Base-by-base conservation (phyloP, 2,113 vertebrate genomes). In the Saimiri boliviensis region DNA sequence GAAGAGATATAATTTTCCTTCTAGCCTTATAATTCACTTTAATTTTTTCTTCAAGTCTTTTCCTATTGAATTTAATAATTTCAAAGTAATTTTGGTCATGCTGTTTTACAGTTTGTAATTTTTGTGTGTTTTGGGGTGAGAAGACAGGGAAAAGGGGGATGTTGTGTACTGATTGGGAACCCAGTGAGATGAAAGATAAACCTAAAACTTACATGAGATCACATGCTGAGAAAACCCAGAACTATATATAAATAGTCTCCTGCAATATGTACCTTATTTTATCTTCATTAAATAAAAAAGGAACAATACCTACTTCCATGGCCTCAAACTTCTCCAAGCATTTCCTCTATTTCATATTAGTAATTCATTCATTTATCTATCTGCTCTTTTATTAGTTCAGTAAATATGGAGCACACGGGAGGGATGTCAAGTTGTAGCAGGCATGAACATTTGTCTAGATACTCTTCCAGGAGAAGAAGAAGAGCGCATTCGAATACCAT, bases 51-150 rank as follows among this genome's bases (percentile, higher is more conserved):
- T 92, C 45, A 85, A 49, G 37, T 73, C 12, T 73, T 94, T 93
- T 73, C 27, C 84, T 88, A 37, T 8, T 58, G 84, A 86, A n/a
- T 86, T 58, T 89, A 92, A 68, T 74, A 85, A 84, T 91, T 84
- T 87, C 35, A 73, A 40, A 71, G 16, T 11, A 60, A 27, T 93
- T 40, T 76, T 83, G 7, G 58, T 49, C 40, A 60, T 83, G 77
- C 40, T 45, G 45, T 91, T 87, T 63, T 4, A 70, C 21, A 4
- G 70, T 63, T 93, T 86, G 17, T 1, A 12, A 40, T 42, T 80
- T 74, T 56, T 85, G 21, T 89, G 13, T 80, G 35, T 27, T 77
- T 94, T 80, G 1, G 45, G 16, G 45, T 87, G 19, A 85, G 37
- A 60, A 40, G 42, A 83, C 82, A 83, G 35, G 37, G 42, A 40